phyloP scores from a whole-genome alignment of 2,113 vertebrate genomes.

The Falcunculus frontatus region DNA sequence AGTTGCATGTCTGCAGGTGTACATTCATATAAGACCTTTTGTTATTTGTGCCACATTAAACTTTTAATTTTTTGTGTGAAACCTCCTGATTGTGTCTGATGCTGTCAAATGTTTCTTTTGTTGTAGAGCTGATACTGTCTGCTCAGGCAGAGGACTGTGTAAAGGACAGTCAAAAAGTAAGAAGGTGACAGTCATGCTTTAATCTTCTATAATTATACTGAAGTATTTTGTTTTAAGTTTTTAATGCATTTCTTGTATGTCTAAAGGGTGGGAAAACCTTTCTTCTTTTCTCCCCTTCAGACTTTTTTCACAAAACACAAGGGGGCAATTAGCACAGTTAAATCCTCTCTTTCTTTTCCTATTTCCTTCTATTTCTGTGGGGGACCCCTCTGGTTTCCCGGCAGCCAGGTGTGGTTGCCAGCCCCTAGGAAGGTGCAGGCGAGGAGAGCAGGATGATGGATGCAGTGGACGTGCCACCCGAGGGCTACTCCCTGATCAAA shows the following conservation, averaged over 20 bases:
- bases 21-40: neutral
- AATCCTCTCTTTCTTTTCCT: neutral
- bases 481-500: slow-evolving; percentile 87
- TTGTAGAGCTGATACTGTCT: neutral
- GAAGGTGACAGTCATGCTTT: neutral
- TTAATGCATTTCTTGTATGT: neutral
- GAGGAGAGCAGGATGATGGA: slow-evolving; percentile 68
- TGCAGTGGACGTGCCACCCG: slow-evolving; percentile 70
- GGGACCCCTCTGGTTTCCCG: neutral
- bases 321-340: neutral
- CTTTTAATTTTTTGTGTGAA: neutral
- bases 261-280: neutral
- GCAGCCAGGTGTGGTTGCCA: neutral
- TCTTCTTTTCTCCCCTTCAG: neutral
- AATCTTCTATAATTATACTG: neutral
- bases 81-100: neutral
- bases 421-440: neutral
- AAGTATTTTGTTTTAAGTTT: fast-evolving
- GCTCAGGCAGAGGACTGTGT: neutral
- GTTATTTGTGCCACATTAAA: neutral
- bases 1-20: neutral
- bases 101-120: neutral
- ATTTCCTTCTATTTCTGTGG: neutral
- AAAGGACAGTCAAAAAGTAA: neutral
- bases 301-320: fast-evolving